Evolutionary conservation across 2,888 invertebrate species (phyloP).

Genomic region (Dynastes grantii): DNA sequence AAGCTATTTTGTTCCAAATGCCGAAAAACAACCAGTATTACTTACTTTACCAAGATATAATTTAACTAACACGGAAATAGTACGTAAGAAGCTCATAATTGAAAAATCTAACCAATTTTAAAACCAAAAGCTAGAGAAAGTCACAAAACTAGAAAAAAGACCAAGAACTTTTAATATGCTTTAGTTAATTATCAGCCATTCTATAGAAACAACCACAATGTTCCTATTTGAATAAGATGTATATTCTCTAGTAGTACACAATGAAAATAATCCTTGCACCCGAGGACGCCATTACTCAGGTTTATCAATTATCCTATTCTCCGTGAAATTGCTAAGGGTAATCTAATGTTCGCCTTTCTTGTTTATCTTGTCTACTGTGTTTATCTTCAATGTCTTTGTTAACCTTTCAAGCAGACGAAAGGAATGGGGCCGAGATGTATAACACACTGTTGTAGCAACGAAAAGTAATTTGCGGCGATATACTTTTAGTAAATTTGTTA

Average conservation of each 20-base stretch:
- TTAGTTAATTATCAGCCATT: too few species aligned
- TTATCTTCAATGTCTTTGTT: slow-evolving; percentile 64
- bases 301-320: slow-evolving; percentile 65
- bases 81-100: too few species aligned
- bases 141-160: too few species aligned
- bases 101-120: too few species aligned
- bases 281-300: slow-evolving; percentile 48
- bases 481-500: too few species aligned
- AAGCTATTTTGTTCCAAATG: too few species aligned
- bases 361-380: slow-evolving; percentile 66
- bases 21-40: too few species aligned
- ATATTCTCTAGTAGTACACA: slow-evolving; percentile 10
- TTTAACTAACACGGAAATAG: too few species aligned
- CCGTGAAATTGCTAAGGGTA: slow-evolving; percentile 65
- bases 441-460: neutral
- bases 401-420: slow-evolving; percentile 30
- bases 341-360: slow-evolving; percentile 62
- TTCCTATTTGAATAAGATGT: slow-evolving; percentile 19
- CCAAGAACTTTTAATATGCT: too few species aligned
- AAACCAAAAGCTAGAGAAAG: too few species aligned
- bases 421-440: neutral
- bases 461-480: neutral
- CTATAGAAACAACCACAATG: too few species aligned
- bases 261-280: slow-evolving; percentile 27
- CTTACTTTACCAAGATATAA: too few species aligned